Percentiles rank a stretch among this genome's conserved stretches.
Evolutionary conservation across 2,888 invertebrate genomes (phyloP).

Genomic region (Drosophila testacea): DNA sequence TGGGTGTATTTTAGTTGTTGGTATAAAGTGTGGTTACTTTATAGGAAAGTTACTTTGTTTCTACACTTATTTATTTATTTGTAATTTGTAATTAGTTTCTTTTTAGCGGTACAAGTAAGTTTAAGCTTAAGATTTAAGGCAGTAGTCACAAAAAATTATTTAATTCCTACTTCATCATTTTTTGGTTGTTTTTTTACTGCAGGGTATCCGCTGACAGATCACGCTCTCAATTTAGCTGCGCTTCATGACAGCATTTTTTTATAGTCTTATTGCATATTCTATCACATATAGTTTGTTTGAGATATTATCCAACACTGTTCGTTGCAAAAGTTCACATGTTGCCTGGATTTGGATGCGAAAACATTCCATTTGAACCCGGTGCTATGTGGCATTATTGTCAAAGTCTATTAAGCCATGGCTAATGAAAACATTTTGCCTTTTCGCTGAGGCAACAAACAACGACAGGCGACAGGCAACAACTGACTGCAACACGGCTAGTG

Average conservation of each 20-base stretch:
- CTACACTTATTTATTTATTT: too few species aligned
- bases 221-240: background rate
- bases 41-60: too few species aligned
- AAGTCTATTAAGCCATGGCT: constrained; percentile 60
- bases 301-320: constrained; percentile 5
- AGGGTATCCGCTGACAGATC: background rate
- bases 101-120: too few species aligned
- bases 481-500: background rate
- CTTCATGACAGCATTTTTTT: background rate
- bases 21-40: too few species aligned
- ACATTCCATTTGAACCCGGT: constrained; percentile 9
- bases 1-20: too few species aligned
- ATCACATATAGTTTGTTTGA: background rate
- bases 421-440: constrained; percentile 65
- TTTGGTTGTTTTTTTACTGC: too few species aligned
- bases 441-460: constrained; percentile 22
- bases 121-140: too few species aligned
- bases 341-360: constrained; percentile 1
- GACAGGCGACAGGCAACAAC: constrained; percentile 38
- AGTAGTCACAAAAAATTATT: too few species aligned
- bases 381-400: constrained; percentile 29
- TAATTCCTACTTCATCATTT: too few species aligned
- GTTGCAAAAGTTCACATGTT: background rate
- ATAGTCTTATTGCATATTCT: background rate
- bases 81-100: too few species aligned